phyloP scores from a whole-genome alignment of 2,113 vertebrate genomes.

The Rhineura floridana region DNA sequence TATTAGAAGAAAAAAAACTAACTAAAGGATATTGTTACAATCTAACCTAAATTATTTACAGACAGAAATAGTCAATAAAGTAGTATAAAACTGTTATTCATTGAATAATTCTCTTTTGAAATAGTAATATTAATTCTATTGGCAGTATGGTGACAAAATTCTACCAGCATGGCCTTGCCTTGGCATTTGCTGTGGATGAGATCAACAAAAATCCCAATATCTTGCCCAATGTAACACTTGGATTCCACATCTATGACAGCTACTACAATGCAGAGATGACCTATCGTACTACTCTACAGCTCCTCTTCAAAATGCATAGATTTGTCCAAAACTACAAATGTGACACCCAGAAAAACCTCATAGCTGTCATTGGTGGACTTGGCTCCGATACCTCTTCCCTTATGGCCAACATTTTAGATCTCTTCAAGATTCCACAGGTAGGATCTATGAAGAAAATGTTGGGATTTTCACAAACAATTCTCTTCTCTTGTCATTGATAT shows the following conservation, averaged over 20 bases:
- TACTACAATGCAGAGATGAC: neutral
- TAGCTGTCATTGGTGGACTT: neutral
- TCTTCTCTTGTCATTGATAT: no score
- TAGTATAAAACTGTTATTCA: no score
- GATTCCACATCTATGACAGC: neutral
- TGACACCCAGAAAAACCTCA: neutral
- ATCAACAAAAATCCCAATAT: neutral
- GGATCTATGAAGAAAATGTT: neutral
- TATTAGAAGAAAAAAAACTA: no score
- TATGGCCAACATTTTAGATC: neutral
- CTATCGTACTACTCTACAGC: neutral
- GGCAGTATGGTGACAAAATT: neutral
- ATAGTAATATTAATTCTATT: neutral
- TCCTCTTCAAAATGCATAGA: neutral
- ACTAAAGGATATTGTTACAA: no score
- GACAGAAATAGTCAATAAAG: no score
- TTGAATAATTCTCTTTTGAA: neutral
- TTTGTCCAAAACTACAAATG: neutral
- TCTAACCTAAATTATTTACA: no score
- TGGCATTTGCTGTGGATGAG: neutral
- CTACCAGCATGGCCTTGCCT: constrained; percentile 1
- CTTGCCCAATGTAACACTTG: neutral
- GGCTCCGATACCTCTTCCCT: neutral
- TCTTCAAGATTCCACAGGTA: constrained; percentile 14
- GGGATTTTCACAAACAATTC: no score